Percentiles rank a stretch among this genome's conserved stretches.
These are phyloP conservation scores for Ceratoteleas bidentatus DNA, from an alignment of 1,140 invertebrate species.

Conservation along the genomic window DNA sequence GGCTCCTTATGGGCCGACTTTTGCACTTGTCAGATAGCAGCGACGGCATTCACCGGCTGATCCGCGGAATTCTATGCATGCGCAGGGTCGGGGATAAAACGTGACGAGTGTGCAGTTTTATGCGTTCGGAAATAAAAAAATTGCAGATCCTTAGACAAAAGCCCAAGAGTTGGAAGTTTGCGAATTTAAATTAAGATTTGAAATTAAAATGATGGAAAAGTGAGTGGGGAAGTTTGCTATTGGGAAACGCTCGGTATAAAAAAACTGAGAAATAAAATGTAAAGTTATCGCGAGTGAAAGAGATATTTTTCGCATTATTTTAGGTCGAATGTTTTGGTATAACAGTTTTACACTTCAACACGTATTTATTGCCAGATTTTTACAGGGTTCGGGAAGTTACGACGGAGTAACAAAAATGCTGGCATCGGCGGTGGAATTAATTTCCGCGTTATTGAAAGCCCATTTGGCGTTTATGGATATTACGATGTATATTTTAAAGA, in stretches of 20 bases:
- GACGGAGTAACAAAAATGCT: not conserved
- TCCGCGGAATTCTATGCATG: slow-evolving; percentile 64
- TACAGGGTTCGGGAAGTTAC: not conserved
- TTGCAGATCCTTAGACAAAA: no score
- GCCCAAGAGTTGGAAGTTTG: no score
- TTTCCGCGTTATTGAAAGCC: not conserved
- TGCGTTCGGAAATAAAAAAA: slow-evolving; percentile 2
- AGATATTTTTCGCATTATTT: no score
- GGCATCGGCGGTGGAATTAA: not conserved
- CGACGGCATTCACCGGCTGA: slow-evolving; percentile 64
- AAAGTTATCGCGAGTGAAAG: no score
- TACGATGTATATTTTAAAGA: not conserved
- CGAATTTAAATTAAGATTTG: no score
- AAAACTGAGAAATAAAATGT: no score
- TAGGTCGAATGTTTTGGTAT: no score
- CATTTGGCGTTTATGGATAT: not conserved
- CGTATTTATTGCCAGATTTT: no score
- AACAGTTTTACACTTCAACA: no score
- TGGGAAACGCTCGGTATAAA: no score
- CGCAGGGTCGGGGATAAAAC: slow-evolving; percentile 36
- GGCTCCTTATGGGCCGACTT: slow-evolving; percentile 42
- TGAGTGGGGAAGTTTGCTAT: no score
- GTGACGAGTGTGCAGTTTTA: slow-evolving; percentile 45
- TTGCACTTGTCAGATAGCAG: slow-evolving; percentile 39
- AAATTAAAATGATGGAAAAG: no score